Evolutionary conservation across 2,888 invertebrate genomes (phyloP), one percentile per base, ranked within the genome.

Genomic region (Itoplectis maculator): DNA sequence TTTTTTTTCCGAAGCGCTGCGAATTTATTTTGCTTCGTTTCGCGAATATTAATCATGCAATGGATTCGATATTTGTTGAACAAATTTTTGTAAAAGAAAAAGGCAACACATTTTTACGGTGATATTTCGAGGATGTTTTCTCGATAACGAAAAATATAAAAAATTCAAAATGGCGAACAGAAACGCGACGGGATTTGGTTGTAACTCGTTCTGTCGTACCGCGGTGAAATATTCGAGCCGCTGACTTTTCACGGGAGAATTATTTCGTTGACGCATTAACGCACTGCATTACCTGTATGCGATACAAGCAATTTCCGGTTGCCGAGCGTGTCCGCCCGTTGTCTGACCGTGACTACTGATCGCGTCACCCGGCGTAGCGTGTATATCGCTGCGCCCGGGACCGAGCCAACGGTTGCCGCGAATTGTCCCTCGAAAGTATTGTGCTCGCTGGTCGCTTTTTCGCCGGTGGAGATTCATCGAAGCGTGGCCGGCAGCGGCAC

Each of bases 381-480:
- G 47, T 9, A 51, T 65, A 73, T 56, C 29, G 29, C 29, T 29
- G n/a, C 29, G 42, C 47, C 45, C 40, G 37, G 29, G 15, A 42
- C 56, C 79, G 77, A 73, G 63, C 69, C 56, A 63, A 63, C 56
- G 63, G 54, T 65, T 63, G 42, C n/a, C 73, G 77, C 73, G 79
- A 79, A 77, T 83, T 59, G 79, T 72, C 35, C 49, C 9, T 73
- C 20, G 40, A 77, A 77, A 75, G 76, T 54, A 77, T 77, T 80
- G 80, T 61, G 74, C 74, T 77, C 83, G 79, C 42, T 69, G 56
- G 42, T 63, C 77, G 76, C 63, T 69, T 80, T 77, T 80, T 74
- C 37, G 77, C 59, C 77, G 73, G 68, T 59, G 49, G 63, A 73
- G 73, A 83, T 77, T 80, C 79, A 80, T 80, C 79, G 79, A 59